A percentile compares a stretch with the other conserved stretches of the same genome.
These are phyloP conservation scores for Philaethria dido DNA, from an alignment of 2,888 invertebrate genomes.

Conservation along the genomic window DNA sequence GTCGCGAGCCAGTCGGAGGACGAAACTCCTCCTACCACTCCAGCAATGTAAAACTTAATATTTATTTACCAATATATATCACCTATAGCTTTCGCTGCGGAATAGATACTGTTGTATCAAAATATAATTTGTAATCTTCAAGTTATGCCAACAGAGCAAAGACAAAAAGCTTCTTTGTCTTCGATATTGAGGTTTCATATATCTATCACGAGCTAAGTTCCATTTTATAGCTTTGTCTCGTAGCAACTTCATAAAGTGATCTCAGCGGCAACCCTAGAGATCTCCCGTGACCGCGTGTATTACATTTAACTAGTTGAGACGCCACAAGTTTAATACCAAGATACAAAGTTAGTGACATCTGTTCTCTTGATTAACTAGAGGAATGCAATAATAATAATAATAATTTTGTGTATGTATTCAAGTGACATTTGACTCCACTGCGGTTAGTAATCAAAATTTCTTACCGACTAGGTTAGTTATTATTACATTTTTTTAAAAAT, in stretches of 20 bases:
- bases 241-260: slow-evolving; percentile 36
- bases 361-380: neutral
- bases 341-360: slow-evolving; percentile 7
- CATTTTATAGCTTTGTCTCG: slow-evolving; percentile 35
- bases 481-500: too few species aligned
- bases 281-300: slow-evolving; percentile 29
- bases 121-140: neutral
- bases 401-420: too few species aligned
- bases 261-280: slow-evolving; percentile 28
- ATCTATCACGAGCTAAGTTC: slow-evolving; percentile 34
- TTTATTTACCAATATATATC: too few species aligned
- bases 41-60: too few species aligned
- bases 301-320: slow-evolving; percentile 35
- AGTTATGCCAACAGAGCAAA: neutral
- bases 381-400: too few species aligned
- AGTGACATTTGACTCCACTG: too few species aligned
- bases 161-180: neutral
- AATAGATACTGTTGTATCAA: too few species aligned
- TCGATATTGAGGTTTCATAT: slow-evolving; percentile 17
- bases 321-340: slow-evolving; percentile 19
- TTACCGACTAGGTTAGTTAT: too few species aligned
- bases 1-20: too few species aligned
- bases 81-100: too few species aligned
- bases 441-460: too few species aligned
- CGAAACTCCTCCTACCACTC: too few species aligned